Conservation (phyloP, 2,888 invertebrate species). For the Ennomos quercinarius region DNA sequence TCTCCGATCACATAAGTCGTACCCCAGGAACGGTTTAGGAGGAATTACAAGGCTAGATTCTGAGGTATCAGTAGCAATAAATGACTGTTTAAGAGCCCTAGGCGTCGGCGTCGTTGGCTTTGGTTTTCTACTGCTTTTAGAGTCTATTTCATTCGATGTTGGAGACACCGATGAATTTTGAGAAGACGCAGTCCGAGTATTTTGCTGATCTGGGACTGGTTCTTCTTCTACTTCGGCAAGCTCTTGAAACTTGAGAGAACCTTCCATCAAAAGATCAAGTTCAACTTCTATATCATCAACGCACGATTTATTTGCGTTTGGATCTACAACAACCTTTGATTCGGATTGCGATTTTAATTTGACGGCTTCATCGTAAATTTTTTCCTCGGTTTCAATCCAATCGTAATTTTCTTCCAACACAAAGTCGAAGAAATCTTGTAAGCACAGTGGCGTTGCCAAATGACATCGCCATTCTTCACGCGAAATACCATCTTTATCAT, state of each 20-base stretch:
- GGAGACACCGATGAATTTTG: constrained; percentile 51
- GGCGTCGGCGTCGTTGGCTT: constrained; percentile 51
- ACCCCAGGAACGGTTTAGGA: constrained; percentile 68
- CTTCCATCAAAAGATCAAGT: constrained; percentile 72
- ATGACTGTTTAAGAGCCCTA: constrained; percentile 47
- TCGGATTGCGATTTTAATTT: constrained; percentile 52
- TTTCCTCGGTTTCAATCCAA: constrained; percentile 78
- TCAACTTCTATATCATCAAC: constrained; percentile 62
- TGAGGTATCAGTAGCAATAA: constrained; percentile 35
- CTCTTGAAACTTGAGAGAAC: constrained; percentile 73
- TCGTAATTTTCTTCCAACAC: constrained; percentile 77
- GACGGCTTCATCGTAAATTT: constrained; percentile 60
- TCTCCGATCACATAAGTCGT: constrained; percentile 72
- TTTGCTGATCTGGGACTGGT: constrained; percentile 38
- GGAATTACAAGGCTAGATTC: constrained; percentile 38
- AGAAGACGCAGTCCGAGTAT: constrained; percentile 34
- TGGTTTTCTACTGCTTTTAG: constrained; percentile 59
- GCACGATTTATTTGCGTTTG: constrained; percentile 57
- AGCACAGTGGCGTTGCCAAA: constrained; percentile 78
- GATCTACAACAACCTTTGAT: constrained; percentile 54
- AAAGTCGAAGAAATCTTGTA: constrained; percentile 84
- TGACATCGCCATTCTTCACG: constrained; percentile 77
- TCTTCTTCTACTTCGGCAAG: constrained; percentile 52
- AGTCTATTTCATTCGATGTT: constrained; percentile 47
- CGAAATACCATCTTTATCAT: constrained; percentile 68